A percentile compares a stretch with the other conserved stretches of the same genome.
These are phyloP conservation scores for Formicarius rufipectus DNA, from an alignment of 2,113 vertebrate genomes.

Conservation along the genomic window DNA sequence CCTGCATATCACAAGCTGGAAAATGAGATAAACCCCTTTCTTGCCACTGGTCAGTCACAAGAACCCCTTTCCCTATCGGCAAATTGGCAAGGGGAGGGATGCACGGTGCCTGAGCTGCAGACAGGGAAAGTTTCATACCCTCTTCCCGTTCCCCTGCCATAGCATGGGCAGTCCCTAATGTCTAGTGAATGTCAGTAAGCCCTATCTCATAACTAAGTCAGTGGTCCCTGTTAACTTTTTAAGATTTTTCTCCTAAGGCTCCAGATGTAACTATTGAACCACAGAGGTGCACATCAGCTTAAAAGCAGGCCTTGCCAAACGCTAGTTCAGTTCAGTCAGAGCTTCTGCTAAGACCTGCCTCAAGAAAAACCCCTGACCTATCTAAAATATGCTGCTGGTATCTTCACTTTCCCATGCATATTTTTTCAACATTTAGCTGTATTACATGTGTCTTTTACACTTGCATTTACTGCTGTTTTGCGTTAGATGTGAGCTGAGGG, in stretches of 20 bases:
- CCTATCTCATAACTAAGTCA: not conserved
- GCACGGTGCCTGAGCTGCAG: not conserved
- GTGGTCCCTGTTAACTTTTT: not conserved
- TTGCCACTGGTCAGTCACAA: fast-evolving
- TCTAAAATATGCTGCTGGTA: not conserved
- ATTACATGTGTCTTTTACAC: not conserved
- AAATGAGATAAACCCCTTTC: not conserved
- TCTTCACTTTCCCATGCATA: not conserved
- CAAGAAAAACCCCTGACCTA: not conserved
- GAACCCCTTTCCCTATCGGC: not conserved
- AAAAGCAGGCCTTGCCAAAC: not conserved
- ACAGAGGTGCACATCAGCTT: not conserved
- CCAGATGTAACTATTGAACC: not conserved
- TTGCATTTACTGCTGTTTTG: not conserved
- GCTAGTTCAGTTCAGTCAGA: not conserved
- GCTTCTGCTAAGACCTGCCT: not conserved
- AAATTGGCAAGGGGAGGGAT: not conserved
- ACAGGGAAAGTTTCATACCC: not conserved
- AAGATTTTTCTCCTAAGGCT: not conserved
- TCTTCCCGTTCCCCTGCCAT: not conserved
- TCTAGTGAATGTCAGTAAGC: not conserved
- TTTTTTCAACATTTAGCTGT: not conserved
- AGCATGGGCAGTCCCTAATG: not conserved
- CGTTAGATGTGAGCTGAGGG: not conserved
- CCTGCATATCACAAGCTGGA: not conserved